Conservation (phyloP, 1,140 invertebrate genomes). For the Drosophila insularis region DNA sequence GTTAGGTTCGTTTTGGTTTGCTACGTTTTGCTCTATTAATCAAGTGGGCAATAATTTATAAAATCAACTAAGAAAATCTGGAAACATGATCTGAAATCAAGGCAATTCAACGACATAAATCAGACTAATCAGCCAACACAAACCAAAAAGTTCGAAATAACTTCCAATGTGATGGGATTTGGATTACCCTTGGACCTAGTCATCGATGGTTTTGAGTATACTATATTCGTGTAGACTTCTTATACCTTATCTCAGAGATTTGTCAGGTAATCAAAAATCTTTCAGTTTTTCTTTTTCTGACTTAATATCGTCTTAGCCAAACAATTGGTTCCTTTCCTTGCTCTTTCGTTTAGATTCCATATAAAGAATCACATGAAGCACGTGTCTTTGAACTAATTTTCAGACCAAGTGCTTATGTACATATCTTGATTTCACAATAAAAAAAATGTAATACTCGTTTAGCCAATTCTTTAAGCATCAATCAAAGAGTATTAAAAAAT, state of each 20-base stretch:
- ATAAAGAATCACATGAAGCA: neutral
- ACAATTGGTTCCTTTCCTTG: too few species aligned
- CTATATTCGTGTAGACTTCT: too few species aligned
- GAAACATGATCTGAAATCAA: neutral
- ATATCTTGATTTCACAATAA: slow-evolving; percentile 28
- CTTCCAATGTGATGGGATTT: too few species aligned
- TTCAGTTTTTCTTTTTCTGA: too few species aligned
- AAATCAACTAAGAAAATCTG: slow-evolving; percentile 1
- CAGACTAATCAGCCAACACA: slow-evolving; percentile 4
- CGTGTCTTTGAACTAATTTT: neutral
- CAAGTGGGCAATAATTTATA: slow-evolving; percentile 31
- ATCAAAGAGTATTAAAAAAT: slow-evolving; percentile 68
- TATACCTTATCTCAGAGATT: too few species aligned
- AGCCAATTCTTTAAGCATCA: slow-evolving; percentile 60
- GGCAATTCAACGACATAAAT: neutral
- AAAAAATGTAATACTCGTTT: slow-evolving; percentile 33
- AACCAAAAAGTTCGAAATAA: neutral
- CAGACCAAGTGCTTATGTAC: neutral
- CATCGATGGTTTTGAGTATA: too few species aligned
- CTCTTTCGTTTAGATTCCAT: too few species aligned
- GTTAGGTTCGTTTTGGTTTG: too few species aligned
- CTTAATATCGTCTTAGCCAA: too few species aligned
- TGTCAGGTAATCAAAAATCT: too few species aligned
- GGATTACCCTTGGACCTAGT: too few species aligned
- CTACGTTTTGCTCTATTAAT: slow-evolving; percentile 53